Conservation (phyloP, 2,113 vertebrate species). For the Platichthys stellatus region DNA sequence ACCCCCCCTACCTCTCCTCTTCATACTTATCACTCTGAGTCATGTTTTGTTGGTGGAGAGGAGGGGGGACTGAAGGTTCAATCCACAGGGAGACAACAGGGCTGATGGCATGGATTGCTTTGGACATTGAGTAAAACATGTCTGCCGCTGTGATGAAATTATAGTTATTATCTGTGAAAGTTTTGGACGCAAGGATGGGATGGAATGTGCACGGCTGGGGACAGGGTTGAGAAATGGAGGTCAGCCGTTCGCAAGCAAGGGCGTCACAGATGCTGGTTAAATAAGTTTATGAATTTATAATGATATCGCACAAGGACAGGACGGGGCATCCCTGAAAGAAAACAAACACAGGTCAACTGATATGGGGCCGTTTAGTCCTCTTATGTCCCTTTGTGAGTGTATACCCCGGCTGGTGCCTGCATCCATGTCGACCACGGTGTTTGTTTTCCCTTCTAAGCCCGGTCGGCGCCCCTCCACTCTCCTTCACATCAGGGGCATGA, state of each 20-base stretch:
- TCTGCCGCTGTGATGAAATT: conserved; percentile 20
- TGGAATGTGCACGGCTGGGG: conserved; percentile 2
- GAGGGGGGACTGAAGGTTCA: conserved; percentile 30
- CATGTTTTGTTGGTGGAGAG: neutral
- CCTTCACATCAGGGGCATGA: conserved; percentile 39
- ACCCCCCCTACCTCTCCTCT: conserved; percentile 1
- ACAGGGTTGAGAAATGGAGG: conserved; percentile 30
- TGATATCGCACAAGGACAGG: conserved; percentile 9
- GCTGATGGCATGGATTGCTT: conserved; percentile 20
- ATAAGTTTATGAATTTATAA: conserved; percentile 53
- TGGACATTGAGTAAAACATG: conserved; percentile 17
- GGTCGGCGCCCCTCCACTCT: neutral
- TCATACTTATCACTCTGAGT: conserved; percentile 13
- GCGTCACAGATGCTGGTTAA: conserved; percentile 19
- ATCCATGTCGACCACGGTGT: conserved; percentile 25
- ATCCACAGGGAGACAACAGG: conserved; percentile 37
- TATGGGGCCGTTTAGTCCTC: conserved; percentile 14
- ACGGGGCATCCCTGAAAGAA: neutral
- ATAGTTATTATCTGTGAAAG: conserved; percentile 33
- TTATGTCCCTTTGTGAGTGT: neutral
- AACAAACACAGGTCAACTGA: conserved; percentile 37
- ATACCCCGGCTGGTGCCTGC: conserved; percentile 5
- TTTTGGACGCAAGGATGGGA: conserved; percentile 8
- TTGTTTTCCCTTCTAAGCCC: conserved; percentile 59
- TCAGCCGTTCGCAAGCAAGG: conserved; percentile 24